Conservation (phyloP, 2,888 invertebrate species). For the Orthonychiurus folsomi region DNA sequence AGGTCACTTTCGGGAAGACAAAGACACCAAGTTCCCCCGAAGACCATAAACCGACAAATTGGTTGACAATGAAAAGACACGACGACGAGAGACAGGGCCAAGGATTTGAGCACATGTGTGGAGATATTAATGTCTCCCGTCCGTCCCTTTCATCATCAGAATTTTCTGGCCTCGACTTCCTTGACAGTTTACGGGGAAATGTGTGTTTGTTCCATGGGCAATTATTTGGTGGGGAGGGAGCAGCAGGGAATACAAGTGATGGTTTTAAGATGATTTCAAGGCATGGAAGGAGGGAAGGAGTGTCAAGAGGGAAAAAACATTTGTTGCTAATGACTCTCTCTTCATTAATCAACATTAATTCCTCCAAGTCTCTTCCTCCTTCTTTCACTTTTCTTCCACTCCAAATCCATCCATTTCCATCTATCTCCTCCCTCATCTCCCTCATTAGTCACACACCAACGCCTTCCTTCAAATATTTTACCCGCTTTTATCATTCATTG, state of each 20-base stretch:
- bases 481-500: too few species aligned
- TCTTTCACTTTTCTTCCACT: slow-evolving; percentile 8
- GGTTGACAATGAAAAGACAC: slow-evolving; percentile 30
- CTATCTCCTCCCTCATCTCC: slow-evolving; percentile 4
- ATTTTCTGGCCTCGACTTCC: too few species aligned
- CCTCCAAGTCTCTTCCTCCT: slow-evolving; percentile 17
- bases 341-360: slow-evolving; percentile 41
- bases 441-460: too few species aligned
- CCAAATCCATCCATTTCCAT: slow-evolving; percentile 9
- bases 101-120: neutral
- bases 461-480: too few species aligned
- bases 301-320: slow-evolving; percentile 36
- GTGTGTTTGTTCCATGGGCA: neutral
- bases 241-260: slow-evolving; percentile 19
- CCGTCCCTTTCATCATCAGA: too few species aligned
- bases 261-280: slow-evolving; percentile 27
- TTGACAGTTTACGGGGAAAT: slow-evolving; percentile 9
- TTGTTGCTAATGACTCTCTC: slow-evolving; percentile 40
- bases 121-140: neutral
- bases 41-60: slow-evolving; percentile 29
- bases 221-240: slow-evolving; percentile 5
- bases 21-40: neutral
- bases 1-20: neutral
- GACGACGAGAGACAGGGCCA: neutral
- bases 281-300: slow-evolving; percentile 13